Evolutionary conservation across 2,113 vertebrate species (phyloP), one percentile per base, ranked within the genome.

Genomic region (Petrocephalus zakoni): DNA sequence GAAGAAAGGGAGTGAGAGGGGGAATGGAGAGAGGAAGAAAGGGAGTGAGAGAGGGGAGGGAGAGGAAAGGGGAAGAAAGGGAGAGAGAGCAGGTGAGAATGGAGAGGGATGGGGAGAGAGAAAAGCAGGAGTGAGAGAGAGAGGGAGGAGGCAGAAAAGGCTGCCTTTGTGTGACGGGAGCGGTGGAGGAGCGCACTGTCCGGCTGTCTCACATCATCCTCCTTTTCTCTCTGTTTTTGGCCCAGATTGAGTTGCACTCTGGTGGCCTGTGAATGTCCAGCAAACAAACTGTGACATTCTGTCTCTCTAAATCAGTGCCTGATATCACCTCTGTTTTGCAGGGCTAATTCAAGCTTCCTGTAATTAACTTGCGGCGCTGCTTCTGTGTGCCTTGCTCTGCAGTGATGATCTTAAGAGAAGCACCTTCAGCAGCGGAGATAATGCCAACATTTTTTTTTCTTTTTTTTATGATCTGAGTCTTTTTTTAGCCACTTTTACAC

Each of bases 231-330:
- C 37, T 37, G 2, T 15, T 37, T 55, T 86, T 55, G 52, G 84
- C 51, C 85, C 29, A 42, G 85, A 34, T 19, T 86, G 25, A 34
- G 29, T 83, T 47, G n/a, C 29, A 17, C 55, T 53, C 9, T 9
- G 25, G 72, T 78, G 72, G 72, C 72, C 72, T 78, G 29, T 29
- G 34, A 78, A 42, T 29, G 34, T 87, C 61, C 42, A 58, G 37
- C 11, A 49, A 87, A 72, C 42, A 47, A 29, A 49, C 46, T 29
- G 19, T 72, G 87, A 46, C 87, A 83, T 58, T 37, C 51, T 58
- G 51, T 88, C 75, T 83, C 78, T 88, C 37, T 75, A 42, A 53
- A 52, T 68, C 61, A 87, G 58, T n/a, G n/a, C 64, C 42, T 46
- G 58, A 72, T 25, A 29, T 46, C 22, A 8, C 15, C 10, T 10